Evolutionary conservation across 2,113 vertebrate genomes (phyloP), one percentile per base, ranked within the genome.

Genomic region (Philantomba maxwellii): DNA sequence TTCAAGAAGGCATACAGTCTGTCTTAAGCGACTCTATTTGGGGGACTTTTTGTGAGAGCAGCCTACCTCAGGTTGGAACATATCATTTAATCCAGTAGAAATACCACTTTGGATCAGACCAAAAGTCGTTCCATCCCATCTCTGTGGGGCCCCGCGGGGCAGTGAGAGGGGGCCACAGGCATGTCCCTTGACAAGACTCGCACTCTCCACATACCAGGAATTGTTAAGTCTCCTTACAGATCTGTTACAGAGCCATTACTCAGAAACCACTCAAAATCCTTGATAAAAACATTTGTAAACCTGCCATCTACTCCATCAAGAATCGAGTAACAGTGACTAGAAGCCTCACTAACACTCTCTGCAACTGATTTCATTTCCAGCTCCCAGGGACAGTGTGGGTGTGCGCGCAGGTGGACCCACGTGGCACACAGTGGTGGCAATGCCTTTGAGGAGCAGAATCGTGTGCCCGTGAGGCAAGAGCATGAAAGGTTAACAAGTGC

Each of bases 381-480:
- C 26, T 75, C 45, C 87, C 3, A 57, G 66, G 21, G 28, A 25
- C 17, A 6, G 13, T 0, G 11, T 15, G 57, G 26, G 66, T 14
- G 6, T n/a, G 25, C 5, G 4, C 7, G 11, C 1, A 3, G 21
- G 13, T 25, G 55, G 45, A 33, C 17, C 13, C 14, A 33, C 39
- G 13, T 26, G 16, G 33, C 45, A 66, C 77, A 53, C n/a, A 36
- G 55, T 1, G 14, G 78, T 1, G 26, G 43, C 39, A 28, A 0
- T 30, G 49, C 33, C 16, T 12, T 11, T 30, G 78, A 78, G 89
- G 57, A 45, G 92, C 21, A 53, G 26, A n/a, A 11, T 30, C 1
- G 2, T 2, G 6, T 33, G 16, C 49, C 5, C 1, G 0, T 2
- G 3, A 77, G 85, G 19, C 1, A 51, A 23, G 4, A 36, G 83